These are phyloP conservation scores for Biston stratarius DNA, from an alignment of 2,888 invertebrate species.

Conservation along the genomic window DNA sequence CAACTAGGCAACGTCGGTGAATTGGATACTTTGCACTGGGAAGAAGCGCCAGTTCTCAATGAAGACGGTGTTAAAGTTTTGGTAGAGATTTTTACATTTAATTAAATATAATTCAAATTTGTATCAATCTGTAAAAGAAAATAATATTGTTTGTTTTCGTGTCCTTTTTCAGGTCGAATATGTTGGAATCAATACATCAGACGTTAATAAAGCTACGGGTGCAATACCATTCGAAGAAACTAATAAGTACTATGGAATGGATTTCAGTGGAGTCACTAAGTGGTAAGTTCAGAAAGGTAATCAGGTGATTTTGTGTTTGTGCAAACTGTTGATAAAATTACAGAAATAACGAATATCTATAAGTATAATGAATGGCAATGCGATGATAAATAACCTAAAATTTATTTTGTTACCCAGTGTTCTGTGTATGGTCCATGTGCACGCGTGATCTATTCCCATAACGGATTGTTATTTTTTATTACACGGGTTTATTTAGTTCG, in stretches of 20 bases:
- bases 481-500: too few relatives aligned
- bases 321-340: too few relatives aligned
- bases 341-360: too few relatives aligned
- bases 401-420: too few relatives aligned
- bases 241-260: slow-evolving; percentile 60
- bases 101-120: background rate
- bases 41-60: slow-evolving; percentile 36
- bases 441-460: too few relatives aligned
- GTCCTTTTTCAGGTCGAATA: slow-evolving; percentile 55
- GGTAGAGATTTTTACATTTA: slow-evolving; percentile 17
- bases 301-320: too few relatives aligned
- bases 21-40: slow-evolving; percentile 52
- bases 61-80: slow-evolving; percentile 41
- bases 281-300: slow-evolving; percentile 48
- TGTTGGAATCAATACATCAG: slow-evolving; percentile 54
- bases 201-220: slow-evolving; percentile 58
- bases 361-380: too few relatives aligned
- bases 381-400: too few relatives aligned
- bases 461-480: too few relatives aligned
- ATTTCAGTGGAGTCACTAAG: slow-evolving; percentile 68
- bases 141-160: too few relatives aligned
- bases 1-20: slow-evolving; percentile 48
- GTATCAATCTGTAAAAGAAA: too few relatives aligned
- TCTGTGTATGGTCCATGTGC: too few relatives aligned
- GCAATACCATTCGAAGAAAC: slow-evolving; percentile 36